phyloP scores from a whole-genome alignment of 2,888 invertebrate species.

The Tiphia femorata region DNA sequence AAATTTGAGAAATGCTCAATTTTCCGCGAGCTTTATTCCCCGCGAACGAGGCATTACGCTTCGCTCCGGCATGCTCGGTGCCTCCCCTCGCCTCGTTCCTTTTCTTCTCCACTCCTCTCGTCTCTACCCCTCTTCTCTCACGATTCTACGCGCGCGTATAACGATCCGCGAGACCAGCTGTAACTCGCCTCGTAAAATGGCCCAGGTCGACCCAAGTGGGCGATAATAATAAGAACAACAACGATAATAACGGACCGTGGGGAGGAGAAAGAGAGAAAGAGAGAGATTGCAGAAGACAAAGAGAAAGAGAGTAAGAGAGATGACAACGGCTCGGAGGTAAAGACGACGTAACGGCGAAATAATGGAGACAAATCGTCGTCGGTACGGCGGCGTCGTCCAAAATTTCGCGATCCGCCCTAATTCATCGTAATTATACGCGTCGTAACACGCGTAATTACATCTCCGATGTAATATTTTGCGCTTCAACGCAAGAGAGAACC shows the following conservation, averaged over 20 bases:
- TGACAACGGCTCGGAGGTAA: not conserved
- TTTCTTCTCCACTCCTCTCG: not conserved
- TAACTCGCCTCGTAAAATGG: not conserved
- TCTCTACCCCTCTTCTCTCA: not conserved
- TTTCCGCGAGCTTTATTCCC: conserved; percentile 26
- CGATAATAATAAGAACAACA: not conserved
- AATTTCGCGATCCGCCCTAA: too few species aligned
- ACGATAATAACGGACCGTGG: not conserved
- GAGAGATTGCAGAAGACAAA: too few species aligned
- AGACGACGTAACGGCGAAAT: not conserved
- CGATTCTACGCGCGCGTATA: conserved; percentile 22
- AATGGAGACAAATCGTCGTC: not conserved
- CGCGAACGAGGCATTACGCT: conserved; percentile 23
- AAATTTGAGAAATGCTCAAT: conserved; percentile 26
- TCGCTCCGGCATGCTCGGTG: conserved; percentile 5
- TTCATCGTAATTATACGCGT: too few species aligned
- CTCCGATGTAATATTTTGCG: too few species aligned
- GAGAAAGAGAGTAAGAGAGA: too few species aligned
- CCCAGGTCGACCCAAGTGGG: not conserved
- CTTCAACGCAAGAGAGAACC: too few species aligned
- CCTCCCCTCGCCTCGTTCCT: not conserved
- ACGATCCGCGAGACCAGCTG: conserved; percentile 22
- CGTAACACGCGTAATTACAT: too few species aligned
- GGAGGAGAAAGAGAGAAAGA: too few species aligned
- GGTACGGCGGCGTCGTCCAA: too few species aligned